Conservation (phyloP, 1,140 invertebrate species). For the Ips typographus region DNA sequence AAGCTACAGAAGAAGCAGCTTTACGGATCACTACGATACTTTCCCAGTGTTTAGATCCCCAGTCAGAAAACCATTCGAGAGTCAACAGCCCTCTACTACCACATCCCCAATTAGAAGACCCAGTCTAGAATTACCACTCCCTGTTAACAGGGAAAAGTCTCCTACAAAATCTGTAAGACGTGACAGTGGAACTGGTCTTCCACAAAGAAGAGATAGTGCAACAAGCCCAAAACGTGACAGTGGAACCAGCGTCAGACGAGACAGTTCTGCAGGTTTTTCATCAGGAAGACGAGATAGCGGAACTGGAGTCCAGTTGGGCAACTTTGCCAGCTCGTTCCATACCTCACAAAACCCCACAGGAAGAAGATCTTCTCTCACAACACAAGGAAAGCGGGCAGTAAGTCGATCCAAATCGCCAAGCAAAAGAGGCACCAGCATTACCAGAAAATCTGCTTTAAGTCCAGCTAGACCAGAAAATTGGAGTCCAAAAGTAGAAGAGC, state of each 20-base stretch:
- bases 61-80: not conserved
- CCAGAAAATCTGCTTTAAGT: constrained; percentile 23
- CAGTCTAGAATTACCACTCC: not conserved
- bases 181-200: not conserved
- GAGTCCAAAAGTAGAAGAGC: constrained; percentile 6
- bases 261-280: not conserved
- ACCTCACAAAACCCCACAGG: not conserved
- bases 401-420: constrained; percentile 37
- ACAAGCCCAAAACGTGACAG: not conserved
- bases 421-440: constrained; percentile 27
- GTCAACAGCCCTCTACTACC: not conserved
- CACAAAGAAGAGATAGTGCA: not conserved
- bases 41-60: constrained; percentile 12
- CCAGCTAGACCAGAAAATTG: constrained; percentile 17
- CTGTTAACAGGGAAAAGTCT: not conserved
- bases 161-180: constrained; percentile 1
- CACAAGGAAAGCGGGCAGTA: constrained; percentile 11
- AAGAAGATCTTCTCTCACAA: constrained; percentile 2
- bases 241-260: not conserved
- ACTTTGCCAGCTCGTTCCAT: constrained; percentile 8
- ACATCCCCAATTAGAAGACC: too few species aligned
- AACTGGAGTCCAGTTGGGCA: constrained; percentile 4
- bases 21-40: constrained; percentile 33
- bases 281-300: constrained; percentile 12
- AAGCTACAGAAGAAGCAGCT: constrained; percentile 27